phyloP scores from a whole-genome alignment of 2,113 vertebrate species.

The Saccopteryx leptura region DNA sequence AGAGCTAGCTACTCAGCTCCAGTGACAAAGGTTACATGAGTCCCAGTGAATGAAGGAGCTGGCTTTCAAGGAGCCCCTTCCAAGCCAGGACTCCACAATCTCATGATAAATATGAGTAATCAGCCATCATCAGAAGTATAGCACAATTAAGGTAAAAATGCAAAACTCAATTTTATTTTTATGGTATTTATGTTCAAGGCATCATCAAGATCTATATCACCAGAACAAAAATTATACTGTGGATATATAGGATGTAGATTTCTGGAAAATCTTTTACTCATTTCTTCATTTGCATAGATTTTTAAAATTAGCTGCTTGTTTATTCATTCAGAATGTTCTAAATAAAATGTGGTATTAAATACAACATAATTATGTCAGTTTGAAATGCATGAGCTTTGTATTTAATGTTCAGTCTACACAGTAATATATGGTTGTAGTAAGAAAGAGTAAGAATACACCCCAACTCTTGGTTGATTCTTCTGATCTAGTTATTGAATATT shows the following conservation, averaged over 20 bases:
- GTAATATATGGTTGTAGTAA: background rate
- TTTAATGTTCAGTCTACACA: background rate
- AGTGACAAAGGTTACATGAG: background rate
- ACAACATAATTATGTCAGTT: constrained; percentile 50
- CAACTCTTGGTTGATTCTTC: constrained; percentile 33
- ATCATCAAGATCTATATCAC: constrained; percentile 23
- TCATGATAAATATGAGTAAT: constrained; percentile 36
- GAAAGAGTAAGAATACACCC: constrained; percentile 46
- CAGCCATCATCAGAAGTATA: constrained; percentile 41
- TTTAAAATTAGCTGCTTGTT: constrained; percentile 24
- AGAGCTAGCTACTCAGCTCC: background rate
- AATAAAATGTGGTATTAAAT: constrained; percentile 56
- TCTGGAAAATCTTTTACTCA: background rate
- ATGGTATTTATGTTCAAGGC: constrained; percentile 58
- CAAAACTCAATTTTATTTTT: constrained; percentile 62
- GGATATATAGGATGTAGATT: background rate
- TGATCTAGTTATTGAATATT: constrained; percentile 55
- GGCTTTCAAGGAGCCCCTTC: background rate
- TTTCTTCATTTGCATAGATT: constrained; percentile 42
- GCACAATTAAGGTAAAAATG: constrained; percentile 38
- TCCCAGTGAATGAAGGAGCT: background rate
- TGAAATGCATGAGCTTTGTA: constrained; percentile 36
- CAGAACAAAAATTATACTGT: constrained; percentile 37
- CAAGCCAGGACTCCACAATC: background rate
- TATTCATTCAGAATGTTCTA: constrained; percentile 58